Conservation (phyloP, 2,113 vertebrate genomes). For the Ochotona princeps region DNA sequence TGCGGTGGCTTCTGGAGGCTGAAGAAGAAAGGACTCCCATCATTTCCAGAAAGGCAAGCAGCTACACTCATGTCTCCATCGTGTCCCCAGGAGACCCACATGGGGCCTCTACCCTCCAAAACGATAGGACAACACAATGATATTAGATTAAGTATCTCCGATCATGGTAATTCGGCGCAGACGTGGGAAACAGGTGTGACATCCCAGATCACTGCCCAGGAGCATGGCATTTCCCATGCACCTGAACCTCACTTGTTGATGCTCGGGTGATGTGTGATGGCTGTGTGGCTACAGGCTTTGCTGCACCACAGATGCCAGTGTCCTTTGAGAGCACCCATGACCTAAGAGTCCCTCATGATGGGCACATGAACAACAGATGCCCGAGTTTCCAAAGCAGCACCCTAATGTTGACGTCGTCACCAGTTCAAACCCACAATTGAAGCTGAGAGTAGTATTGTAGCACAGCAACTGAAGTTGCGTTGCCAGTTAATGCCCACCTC, state of each 20-base stretch:
- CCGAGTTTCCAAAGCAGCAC: not conserved
- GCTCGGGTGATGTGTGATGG: not conserved
- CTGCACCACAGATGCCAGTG: not conserved
- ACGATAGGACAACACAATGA: not conserved
- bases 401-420: not conserved
- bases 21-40: not conserved
- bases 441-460: not conserved
- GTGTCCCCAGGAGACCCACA: not conserved
- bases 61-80: not conserved
- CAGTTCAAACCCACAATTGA: not conserved
- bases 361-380: not conserved
- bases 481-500: no score
- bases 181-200: not conserved
- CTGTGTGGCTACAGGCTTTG: fast-evolving
- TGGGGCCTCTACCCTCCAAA: not conserved
- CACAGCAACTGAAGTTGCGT: no score
- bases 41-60: not conserved
- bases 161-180: not conserved
- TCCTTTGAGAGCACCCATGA: not conserved
- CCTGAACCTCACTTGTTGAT: not conserved
- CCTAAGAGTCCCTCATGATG: not conserved
- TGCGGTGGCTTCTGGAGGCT: not conserved
- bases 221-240: not conserved
- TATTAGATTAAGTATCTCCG: not conserved
- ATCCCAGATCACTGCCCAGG: not conserved